Evolutionary conservation across 2,797 vertebrate genomes (phyloP).

Genomic region (Mus minutoides): DNA sequence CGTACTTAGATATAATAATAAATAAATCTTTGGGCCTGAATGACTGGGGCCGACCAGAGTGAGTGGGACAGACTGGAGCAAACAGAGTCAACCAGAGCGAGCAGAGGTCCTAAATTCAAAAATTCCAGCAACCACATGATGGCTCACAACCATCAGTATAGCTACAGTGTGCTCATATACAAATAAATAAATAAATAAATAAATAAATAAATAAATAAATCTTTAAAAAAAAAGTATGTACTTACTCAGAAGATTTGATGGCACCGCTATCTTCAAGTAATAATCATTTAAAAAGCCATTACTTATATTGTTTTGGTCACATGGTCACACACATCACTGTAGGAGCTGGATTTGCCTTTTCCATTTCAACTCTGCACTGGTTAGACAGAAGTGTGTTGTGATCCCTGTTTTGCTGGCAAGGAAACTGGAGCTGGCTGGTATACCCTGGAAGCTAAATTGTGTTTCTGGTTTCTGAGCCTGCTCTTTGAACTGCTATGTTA

Average conservation of each 20-base stretch:
- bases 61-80: too few relatives aligned
- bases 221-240: neutral
- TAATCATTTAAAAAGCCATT: neutral
- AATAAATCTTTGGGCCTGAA: too few relatives aligned
- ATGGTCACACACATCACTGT: neutral
- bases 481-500: neutral
- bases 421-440: neutral
- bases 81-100: too few relatives aligned
- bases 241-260: neutral
- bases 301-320: neutral
- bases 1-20: too few relatives aligned
- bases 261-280: neutral
- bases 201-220: too few relatives aligned
- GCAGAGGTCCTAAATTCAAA: too few relatives aligned
- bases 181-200: too few relatives aligned
- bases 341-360: neutral
- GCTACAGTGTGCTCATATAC: too few relatives aligned
- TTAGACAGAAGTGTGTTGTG: neutral
- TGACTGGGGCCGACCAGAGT: too few relatives aligned
- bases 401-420: neutral
- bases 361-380: neutral
- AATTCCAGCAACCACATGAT: too few relatives aligned
- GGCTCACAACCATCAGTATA: too few relatives aligned
- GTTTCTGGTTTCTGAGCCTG: conserved; percentile 26
- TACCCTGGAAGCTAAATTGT: neutral